Conservation (phyloP, 2,888 invertebrate genomes). For the Aelia acuminata region DNA sequence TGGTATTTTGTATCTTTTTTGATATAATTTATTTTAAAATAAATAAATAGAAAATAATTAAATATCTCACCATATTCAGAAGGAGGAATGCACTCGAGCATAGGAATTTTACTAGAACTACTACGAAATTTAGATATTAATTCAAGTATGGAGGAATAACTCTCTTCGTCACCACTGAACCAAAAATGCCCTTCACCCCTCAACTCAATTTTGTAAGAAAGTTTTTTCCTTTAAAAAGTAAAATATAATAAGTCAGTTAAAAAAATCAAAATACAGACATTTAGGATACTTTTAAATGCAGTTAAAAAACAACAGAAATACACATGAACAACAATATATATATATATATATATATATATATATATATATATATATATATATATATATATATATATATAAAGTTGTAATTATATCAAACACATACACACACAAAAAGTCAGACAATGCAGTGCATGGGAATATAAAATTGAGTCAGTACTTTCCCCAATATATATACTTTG, state of each 20-base stretch:
- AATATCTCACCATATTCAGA: constrained; percentile 83
- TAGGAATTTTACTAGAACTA: constrained; percentile 74
- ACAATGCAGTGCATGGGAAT: no score
- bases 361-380: no score
- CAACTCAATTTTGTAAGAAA: constrained; percentile 78
- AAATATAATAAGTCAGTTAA: background rate
- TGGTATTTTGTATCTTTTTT: background rate
- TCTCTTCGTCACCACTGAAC: constrained; percentile 71
- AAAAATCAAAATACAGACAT: background rate
- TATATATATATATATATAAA: no score
- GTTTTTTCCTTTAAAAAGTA: constrained; percentile 72
- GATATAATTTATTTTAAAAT: constrained; percentile 13
- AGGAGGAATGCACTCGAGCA: constrained; percentile 85
- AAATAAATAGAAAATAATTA: background rate
- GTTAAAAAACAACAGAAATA: no score
- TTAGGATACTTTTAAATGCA: background rate
- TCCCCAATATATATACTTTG: no score
- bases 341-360: no score
- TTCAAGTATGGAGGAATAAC: constrained; percentile 76
- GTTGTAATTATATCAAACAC: no score
- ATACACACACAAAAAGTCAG: no score
- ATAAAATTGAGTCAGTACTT: no score
- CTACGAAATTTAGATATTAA: constrained; percentile 77
- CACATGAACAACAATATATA: no score
- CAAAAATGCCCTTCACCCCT: constrained; percentile 73